Evolutionary conservation across 2,797 vertebrate genomes (phyloP).

Genomic region (Thunnus albacares): DNA sequence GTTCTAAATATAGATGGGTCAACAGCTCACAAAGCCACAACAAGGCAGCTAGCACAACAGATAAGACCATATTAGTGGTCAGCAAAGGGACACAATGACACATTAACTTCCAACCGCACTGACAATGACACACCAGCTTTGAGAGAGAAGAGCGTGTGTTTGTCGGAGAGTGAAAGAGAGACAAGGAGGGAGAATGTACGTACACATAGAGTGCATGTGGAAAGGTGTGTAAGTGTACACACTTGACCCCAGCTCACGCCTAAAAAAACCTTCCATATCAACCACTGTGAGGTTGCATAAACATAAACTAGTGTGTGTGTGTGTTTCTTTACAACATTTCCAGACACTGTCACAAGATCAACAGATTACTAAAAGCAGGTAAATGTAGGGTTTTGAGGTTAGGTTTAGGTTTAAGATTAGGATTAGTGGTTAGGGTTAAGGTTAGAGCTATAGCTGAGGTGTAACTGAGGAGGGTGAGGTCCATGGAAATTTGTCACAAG

Average conservation of each 20-base stretch:
- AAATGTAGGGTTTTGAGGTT: background rate
- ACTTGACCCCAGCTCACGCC: constrained; percentile 17
- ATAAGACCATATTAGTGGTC: constrained; percentile 78
- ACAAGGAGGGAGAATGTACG: background rate
- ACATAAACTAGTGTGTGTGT: background rate
- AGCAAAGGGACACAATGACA: constrained; percentile 27
- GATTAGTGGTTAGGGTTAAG: background rate
- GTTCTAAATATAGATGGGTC: constrained; percentile 83
- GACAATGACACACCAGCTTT: constrained; percentile 31
- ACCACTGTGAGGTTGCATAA: constrained; percentile 11
- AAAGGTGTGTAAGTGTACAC: constrained; percentile 1
- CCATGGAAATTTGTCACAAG: constrained; percentile 28
- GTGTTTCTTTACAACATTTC: background rate
- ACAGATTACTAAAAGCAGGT: background rate
- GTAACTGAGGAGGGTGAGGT: background rate
- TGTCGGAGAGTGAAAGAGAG: too few relatives aligned
- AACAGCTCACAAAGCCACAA: constrained; percentile 75
- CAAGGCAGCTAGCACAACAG: constrained; percentile 73
- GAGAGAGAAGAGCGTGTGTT: constrained; percentile 4
- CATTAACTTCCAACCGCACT: constrained; percentile 23
- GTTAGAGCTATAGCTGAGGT: constrained; percentile 1
- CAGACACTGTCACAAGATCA: background rate
- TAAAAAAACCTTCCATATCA: background rate
- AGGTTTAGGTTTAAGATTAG: background rate
- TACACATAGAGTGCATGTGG: background rate